Evolutionary conservation across 2,888 invertebrate species (phyloP), one percentile per base, ranked within the genome.

Genomic region (Melipona bicolor): DNA sequence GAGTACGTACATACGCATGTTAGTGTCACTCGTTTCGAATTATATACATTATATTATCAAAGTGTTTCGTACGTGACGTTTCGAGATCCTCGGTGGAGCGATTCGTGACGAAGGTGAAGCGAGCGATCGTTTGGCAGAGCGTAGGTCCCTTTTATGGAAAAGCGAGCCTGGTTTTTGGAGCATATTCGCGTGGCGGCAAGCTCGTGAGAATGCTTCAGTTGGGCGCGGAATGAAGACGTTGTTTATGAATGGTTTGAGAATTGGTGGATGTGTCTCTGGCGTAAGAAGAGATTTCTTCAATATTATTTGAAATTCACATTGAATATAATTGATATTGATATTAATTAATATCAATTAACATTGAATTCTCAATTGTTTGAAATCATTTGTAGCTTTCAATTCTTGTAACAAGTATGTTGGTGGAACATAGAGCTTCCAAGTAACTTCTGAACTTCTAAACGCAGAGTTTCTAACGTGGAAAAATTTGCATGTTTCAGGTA

Each of bases 11-110:
- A 19, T n/a, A 52, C 32, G 27, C 64, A 71, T n/a, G 43, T 9
- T 13, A 19, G n/a, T 36, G 65, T 61, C 68, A 64, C 24, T 32
- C 69, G 21, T 32, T 79, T 59, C 43, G 52, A 77, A 80, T 52
- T 68, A 68, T 27, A 27, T n/a, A 15, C n/a, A n/a, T 59, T 59
- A 15, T 59, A n/a, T n/a, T 59, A 59, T 59, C n/a, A 59, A 59
- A 67, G 5, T 49, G 49, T 67, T 49, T 17, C 68, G 68, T 27
- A 13, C 19, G 32, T 24, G 77, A 68, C 72, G 72, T 49, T 43
- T 43, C 62, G n/a, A 27, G 27, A 24, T n/a, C 54, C 54, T 13
- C n/a, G 15, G 24, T 3, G 52, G 36, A 67, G 50, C 64, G 61
- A 64, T 19, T 64, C 67, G 59, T 49, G 73, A 79, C 68, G 67